These are phyloP conservation scores for Hydropsyche tenuis DNA, from an alignment of 1,140 invertebrate genomes.

Conservation along the genomic window DNA sequence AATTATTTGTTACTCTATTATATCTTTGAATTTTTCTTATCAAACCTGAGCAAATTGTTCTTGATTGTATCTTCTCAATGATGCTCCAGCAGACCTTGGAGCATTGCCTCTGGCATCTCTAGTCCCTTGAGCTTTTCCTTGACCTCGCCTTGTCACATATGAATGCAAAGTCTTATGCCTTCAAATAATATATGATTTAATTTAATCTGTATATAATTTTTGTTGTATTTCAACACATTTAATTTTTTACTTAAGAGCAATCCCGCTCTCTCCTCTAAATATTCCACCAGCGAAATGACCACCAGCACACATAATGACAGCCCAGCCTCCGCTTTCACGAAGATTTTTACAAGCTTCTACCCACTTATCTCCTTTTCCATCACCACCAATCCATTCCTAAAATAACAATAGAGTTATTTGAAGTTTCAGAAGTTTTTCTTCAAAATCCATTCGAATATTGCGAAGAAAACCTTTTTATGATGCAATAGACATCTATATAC, in stretches of 20 bases:
- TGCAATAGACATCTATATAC: conserved; percentile 74
- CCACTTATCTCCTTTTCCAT: conserved; percentile 59
- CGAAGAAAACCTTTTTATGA: conserved; percentile 66
- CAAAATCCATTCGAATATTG: conserved; percentile 6
- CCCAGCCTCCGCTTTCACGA: conserved; percentile 63
- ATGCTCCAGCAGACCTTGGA: conserved; percentile 82
- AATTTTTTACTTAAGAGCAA: conserved; percentile 49
- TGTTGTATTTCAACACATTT: conserved; percentile 28
- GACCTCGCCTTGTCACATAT: conserved; percentile 84
- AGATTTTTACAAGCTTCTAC: conserved; percentile 55
- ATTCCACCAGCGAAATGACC: conserved; percentile 88
- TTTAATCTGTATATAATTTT: too few species aligned
- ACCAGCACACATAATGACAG: conserved; percentile 81
- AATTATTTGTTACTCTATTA: too few species aligned
- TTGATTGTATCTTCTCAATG: conserved; percentile 82
- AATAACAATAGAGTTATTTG: conserved; percentile 46
- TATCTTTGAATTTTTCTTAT: not conserved
- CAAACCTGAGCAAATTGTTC: conserved; percentile 69
- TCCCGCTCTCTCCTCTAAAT: conserved; percentile 68
- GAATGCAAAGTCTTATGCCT: conserved; percentile 86
- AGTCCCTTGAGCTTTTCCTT: conserved; percentile 78
- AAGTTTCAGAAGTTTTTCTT: conserved; percentile 43
- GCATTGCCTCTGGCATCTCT: conserved; percentile 72
- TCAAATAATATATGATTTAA: too few species aligned
- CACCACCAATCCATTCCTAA: conserved; percentile 61